Percentiles rank a stretch among this genome's conserved stretches.
phyloP scores from a whole-genome alignment of 2,113 vertebrate species.

The Podiceps cristatus region DNA sequence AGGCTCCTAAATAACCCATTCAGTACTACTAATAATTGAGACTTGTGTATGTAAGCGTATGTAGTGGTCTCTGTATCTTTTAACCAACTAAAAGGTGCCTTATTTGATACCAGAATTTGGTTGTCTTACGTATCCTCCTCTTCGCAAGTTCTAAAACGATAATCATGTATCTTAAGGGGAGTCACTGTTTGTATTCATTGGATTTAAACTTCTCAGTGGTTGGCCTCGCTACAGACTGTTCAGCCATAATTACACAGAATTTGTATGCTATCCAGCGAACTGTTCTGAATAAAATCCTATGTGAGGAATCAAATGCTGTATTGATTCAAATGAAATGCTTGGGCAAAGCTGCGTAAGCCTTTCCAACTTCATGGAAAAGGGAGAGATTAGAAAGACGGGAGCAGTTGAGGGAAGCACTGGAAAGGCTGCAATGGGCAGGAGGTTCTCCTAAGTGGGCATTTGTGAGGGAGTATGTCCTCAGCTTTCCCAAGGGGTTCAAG shows the following conservation, averaged over 20 bases:
- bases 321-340: neutral
- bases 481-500: neutral
- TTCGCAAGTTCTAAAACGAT: neutral
- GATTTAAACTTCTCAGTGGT: neutral
- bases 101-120: neutral
- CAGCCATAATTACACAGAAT: neutral
- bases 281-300: neutral
- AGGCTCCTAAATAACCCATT: neutral
- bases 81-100: neutral
- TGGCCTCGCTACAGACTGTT: neutral
- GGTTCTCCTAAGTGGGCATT: neutral
- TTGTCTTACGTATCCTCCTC: neutral
- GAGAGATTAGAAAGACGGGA: neutral
- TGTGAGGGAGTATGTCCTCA: neutral
- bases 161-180: accelerated
- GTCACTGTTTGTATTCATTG: neutral
- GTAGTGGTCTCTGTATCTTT: neutral
- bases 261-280: neutral
- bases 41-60: neutral
- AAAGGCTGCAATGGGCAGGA: neutral
- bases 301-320: neutral
- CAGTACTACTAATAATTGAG: neutral
- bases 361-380: neutral
- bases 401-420: neutral
- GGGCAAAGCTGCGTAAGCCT: neutral